These are phyloP conservation scores for Antheraea yamamai DNA, from an alignment of 2,888 invertebrate species.

Conservation along the genomic window DNA sequence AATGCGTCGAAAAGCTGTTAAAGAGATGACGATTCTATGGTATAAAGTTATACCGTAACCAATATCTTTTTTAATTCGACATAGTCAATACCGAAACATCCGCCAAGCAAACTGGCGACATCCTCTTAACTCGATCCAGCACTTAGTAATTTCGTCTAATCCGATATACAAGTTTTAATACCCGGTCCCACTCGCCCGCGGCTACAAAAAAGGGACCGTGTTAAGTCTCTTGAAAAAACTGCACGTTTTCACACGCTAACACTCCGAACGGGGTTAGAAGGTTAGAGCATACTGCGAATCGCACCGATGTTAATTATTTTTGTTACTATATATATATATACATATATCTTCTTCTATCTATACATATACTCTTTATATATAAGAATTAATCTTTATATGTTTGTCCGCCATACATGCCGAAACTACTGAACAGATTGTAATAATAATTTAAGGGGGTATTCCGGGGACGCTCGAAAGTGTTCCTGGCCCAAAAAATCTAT, in stretches of 20 bases:
- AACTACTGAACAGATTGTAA: too few species aligned
- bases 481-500: too few species aligned
- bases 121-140: conserved; percentile 64
- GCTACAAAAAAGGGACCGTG: conserved; percentile 74
- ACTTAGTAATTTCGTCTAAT: conserved; percentile 80
- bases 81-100: conserved; percentile 20
- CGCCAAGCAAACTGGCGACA: conserved; percentile 22
- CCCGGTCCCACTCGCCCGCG: conserved; percentile 64
- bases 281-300: not conserved
- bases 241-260: conserved; percentile 75
- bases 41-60: not conserved
- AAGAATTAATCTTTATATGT: too few species aligned
- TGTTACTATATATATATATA: not conserved
- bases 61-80: conserved; percentile 15
- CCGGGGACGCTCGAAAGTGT: too few species aligned
- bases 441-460: too few species aligned
- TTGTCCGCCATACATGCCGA: too few species aligned
- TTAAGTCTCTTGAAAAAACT: conserved; percentile 72
- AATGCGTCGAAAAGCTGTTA: not conserved
- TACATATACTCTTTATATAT: too few species aligned
- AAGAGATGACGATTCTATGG: not conserved
- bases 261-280: conserved; percentile 8
- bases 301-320: not conserved
- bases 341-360: too few species aligned
- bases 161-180: conserved; percentile 79